Percentiles rank a stretch among this genome's conserved stretches.
These are phyloP conservation scores for Hystrix brachyura DNA, from an alignment of 2,113 vertebrate genomes.

Conservation along the genomic window DNA sequence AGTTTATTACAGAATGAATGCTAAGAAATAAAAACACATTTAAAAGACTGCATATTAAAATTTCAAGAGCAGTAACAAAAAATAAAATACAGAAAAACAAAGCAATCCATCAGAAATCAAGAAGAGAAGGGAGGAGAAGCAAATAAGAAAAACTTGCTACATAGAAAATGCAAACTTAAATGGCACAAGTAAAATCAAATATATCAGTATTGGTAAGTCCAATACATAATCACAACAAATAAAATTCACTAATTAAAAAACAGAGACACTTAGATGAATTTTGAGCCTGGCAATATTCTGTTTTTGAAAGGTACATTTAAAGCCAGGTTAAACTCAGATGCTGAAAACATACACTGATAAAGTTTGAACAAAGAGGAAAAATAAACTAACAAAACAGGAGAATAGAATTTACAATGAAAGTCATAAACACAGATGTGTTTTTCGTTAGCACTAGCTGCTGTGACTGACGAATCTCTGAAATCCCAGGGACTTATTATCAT, in stretches of 20 bases:
- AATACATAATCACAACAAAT: background rate
- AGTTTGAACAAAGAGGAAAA: background rate
- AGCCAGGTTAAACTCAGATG: background rate
- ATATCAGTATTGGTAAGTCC: background rate
- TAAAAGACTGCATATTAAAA: slow-evolving; percentile 41
- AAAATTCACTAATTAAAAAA: slow-evolving; percentile 8
- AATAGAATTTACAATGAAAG: background rate
- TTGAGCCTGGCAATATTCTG: background rate
- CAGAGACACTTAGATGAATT: background rate
- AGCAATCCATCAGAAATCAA: slow-evolving; percentile 29
- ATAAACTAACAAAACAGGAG: background rate
- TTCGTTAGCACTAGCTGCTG: background rate
- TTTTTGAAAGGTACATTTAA: background rate
- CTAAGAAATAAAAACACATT: slow-evolving; percentile 43
- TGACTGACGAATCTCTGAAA: background rate
- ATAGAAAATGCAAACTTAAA: slow-evolving; percentile 32
- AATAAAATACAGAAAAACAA: slow-evolving; percentile 49
- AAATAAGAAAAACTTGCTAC: background rate
- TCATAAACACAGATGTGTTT: background rate
- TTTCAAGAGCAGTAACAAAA: background rate
- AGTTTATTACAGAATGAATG: slow-evolving; percentile 56
- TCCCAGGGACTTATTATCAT: background rate
- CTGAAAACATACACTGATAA: background rate
- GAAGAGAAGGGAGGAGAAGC: accelerated
- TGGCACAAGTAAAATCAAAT: background rate